Evolutionary conservation across 2,113 vertebrate genomes (phyloP), one percentile per base, ranked within the genome.

Genomic region (Oncorhynchus tshawytscha): DNA sequence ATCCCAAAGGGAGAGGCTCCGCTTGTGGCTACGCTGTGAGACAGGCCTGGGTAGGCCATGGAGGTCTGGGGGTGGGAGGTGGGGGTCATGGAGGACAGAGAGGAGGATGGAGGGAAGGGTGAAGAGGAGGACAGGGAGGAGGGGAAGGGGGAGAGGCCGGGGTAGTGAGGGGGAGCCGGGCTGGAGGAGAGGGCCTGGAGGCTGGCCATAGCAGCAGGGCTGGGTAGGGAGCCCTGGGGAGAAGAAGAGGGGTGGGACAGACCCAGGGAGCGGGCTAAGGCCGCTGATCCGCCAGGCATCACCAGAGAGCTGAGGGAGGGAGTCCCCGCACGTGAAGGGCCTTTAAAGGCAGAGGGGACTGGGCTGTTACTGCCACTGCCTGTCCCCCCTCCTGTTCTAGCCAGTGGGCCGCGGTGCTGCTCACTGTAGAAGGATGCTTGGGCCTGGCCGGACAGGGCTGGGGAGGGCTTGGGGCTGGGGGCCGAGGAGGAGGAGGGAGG

Each of bases 261-360:
- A 0, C 93, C 90, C n/a, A 96, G 91, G 3, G 93, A 92, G 34
- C 94, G 91, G 1, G 80, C 87, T 75, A 94, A 85, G 8, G 94
- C 93, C 0, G 95, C 86, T 1, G 90, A 88, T 0, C 92, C 86
- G 27, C 91, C 91, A 0, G 94, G 87, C 73, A 95, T 90, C 25
- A 95, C 93, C 64, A 96, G 78, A 9, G 94, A 87, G 89, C 94
- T 90, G 4, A 94, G 91, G 48, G 94, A 92, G 2, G 96, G 95
- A 1, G 93, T 95, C 12, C 88, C 82, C 0, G 95, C 92, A 64
- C 95, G 95, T 25, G 96, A 91, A 1, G 96, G 94, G 69, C 96
- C 96, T 85, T 96, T 98, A 87, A 99, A 98, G 71, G 95, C 96
- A 0, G 97, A 98, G 22, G 93, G 95, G 2, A 96, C 94, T 0